Evolutionary conservation across 2,888 invertebrate species (phyloP), one percentile per base, ranked within the genome.

Genomic region (Xylota sylvarum): DNA sequence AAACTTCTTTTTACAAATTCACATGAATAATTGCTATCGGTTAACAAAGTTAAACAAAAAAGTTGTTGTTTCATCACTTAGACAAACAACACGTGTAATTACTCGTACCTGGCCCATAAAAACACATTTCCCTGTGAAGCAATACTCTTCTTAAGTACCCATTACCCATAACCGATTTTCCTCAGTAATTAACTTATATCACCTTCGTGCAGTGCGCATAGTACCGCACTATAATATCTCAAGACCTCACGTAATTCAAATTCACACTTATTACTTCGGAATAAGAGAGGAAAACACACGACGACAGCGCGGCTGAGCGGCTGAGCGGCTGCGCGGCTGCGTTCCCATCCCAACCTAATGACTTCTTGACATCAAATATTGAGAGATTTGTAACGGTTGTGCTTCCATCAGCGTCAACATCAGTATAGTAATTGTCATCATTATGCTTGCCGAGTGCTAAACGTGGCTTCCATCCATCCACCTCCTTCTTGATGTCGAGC

Each of bases 301-400:
- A 65, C 43, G 52, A 64, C 37, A 55, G 64, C n/a, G n/a, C n/a
- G n/a, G n/a, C n/a, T n/a, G n/a, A n/a, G n/a, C 32, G 19, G 23
- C 10, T 3, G 6, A n/a, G n/a, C 35, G 35, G 7, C 32, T 10
- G 14, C 23, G 23, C 46, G 62, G 52, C 58, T 56, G 60, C 64
- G 80, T 80, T 80, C 74, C 50, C 84, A 79, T 80, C 74, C 50
- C 84, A 79, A 64, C 80, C 79, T 84, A 80, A 84, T 84, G 79
- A 80, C 84, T 84, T 80, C 84, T 84, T 80, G 79, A 80, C 84
- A 84, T 84, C 84, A 84, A 80, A 74, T 84, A 84, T 84, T 74
- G 84, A 84, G 84, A 79, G 84, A 84, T 84, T 84, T 80, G 79
- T 80, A 84, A 80, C 73, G 74, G 62, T 37, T 56, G 48, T 74